Evolutionary conservation across 1,140 invertebrate genomes (phyloP), one percentile per base, ranked within the genome.

Genomic region (Papilio polytes): DNA sequence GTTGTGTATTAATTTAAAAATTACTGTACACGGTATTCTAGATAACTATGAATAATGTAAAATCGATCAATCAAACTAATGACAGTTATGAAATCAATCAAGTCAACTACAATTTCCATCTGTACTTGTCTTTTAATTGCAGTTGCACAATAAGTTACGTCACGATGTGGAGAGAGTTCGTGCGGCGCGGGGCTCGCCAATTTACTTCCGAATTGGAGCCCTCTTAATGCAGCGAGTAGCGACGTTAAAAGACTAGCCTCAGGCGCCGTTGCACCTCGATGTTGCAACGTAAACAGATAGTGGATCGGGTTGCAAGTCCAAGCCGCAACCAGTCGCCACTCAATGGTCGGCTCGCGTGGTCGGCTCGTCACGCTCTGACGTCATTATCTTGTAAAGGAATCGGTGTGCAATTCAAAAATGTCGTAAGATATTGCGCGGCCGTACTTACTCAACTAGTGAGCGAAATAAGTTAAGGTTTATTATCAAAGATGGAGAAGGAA

Each of bases 151-250:
- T 88, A 86, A 76, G 81, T 93, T 93, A 84, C 86, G 83, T 89
- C 90, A 94, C 74, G 63, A 56, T 81, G 82, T 80, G 86, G 87
- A 86, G 89, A 87, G 90, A 90, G 90, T 88, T 87, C 87, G 87
- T 86, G 85, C 81, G 84, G 81, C 84, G 78, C 84, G 78, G 59
- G 80, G 77, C 83, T 85, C 81, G 83, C 81, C 87, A 88, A 90
- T 90, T 91, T 89, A 89, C 89, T 93, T 94, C 91, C 88, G 90
- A 93, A 91, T 89, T 86, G 82, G 81, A 89, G 85, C 84, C 86
- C 82, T 85, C 83, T 80, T 78, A 84, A 81, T 72, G 84, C 74
- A 44, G 36, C 80, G 74, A 80, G 84, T 76, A 44, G 46, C 80
- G 77, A 80, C 26, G 51, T 78, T 44, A 81, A 72, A 80, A 73